Conservation (phyloP, 1,140 invertebrate genomes). For the Atta cephalotes region DNA sequence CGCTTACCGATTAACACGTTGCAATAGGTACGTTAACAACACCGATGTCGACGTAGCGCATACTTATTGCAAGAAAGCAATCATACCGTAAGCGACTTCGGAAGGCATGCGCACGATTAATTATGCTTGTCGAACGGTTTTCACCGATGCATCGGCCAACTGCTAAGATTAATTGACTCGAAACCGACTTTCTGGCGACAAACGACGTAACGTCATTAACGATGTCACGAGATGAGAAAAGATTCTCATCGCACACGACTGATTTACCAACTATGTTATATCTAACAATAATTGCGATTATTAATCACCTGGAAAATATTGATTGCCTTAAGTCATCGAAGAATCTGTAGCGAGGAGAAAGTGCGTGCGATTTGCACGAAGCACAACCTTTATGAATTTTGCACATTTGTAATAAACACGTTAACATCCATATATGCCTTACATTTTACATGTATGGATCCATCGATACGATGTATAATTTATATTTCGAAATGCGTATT, state of each 20-base stretch:
- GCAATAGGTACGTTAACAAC: conserved; percentile 64
- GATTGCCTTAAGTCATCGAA: conserved; percentile 2
- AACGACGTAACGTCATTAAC: conserved; percentile 57
- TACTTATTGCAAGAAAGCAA: conserved; percentile 65
- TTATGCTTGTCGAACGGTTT: conserved; percentile 74
- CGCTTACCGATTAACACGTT: conserved; percentile 45
- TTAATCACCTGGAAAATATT: conserved; percentile 26
- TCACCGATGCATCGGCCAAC: conserved; percentile 67
- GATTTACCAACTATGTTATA: not conserved
- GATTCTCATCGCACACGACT: not conserved
- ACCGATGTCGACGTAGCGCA: conserved; percentile 25
- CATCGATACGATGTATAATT: not conserved
- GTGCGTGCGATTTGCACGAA: not conserved
- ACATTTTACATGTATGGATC: not conserved
- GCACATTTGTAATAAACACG: conserved; percentile 4
- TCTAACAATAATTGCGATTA: conserved; percentile 48
- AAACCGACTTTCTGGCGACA: conserved; percentile 62
- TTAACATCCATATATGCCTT: conserved; percentile 7
- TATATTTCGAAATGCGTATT: conserved; percentile 19
- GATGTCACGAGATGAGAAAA: conserved; percentile 1
- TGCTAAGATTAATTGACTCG: conserved; percentile 70
- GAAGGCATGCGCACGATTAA: conserved; percentile 63
- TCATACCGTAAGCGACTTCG: conserved; percentile 54
- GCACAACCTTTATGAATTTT: not conserved
- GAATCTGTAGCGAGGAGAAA: conserved; percentile 23